Percentiles rank a stretch among this genome's conserved stretches.
Evolutionary conservation across 2,113 vertebrate genomes (phyloP).

Genomic region (Isichthys henryi): DNA sequence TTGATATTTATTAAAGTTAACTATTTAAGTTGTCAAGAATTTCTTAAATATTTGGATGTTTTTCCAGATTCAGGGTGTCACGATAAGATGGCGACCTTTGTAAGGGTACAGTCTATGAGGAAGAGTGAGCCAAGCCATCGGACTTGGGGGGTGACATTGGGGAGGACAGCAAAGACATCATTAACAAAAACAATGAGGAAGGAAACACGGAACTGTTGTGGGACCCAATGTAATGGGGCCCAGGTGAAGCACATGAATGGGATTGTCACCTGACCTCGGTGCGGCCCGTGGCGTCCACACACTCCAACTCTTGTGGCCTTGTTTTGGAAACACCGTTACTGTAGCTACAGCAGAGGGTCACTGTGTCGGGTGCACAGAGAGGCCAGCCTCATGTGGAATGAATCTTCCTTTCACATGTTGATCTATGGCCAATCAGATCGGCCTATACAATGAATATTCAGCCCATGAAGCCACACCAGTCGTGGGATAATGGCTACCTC

Average conservation of each 20-base stretch:
- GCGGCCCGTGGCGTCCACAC: not conserved
- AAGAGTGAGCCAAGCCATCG: not conserved
- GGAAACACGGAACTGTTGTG: not conserved
- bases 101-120: not conserved
- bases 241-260: not conserved
- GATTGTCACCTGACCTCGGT: not conserved
- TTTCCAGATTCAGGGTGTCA: not conserved
- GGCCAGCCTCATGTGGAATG: not conserved
- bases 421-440: not conserved
- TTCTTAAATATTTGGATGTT: not conserved
- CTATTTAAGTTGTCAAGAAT: not conserved
- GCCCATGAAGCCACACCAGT: not conserved
- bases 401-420: not conserved
- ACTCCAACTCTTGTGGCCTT: not conserved
- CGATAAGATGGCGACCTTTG: not conserved
- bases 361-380: not conserved
- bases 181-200: not conserved
- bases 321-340: not conserved
- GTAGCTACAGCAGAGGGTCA: not conserved
- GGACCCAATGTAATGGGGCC: not conserved
- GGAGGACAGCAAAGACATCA: not conserved
- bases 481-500: constrained; percentile 13
- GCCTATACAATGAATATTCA: not conserved
- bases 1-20: not conserved
- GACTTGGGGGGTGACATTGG: not conserved